phyloP scores from a whole-genome alignment of 2,113 vertebrate genomes.

The Oncorhynchus nerka region DNA sequence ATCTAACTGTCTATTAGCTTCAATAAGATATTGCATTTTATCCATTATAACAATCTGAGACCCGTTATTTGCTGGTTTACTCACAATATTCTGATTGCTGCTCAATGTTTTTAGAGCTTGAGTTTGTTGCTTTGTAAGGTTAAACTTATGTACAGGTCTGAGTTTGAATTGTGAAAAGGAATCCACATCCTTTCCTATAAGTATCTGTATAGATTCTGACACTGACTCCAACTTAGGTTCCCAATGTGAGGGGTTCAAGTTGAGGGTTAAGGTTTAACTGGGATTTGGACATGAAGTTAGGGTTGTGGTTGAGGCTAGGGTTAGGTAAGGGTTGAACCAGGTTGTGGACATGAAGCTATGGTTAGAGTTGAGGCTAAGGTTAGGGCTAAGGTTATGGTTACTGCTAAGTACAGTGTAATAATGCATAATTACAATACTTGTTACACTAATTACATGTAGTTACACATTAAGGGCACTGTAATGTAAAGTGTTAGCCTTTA shows the following conservation, averaged over 20 bases:
- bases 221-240: not conserved
- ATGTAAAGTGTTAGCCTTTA: too few species aligned
- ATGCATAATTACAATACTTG: too few species aligned
- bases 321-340: too few species aligned
- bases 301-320: too few species aligned
- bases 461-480: too few species aligned
- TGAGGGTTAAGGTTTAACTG: too few species aligned
- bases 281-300: too few species aligned
- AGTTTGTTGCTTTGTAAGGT: not conserved
- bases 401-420: too few species aligned
- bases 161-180: not conserved
- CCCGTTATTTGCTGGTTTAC: not conserved
- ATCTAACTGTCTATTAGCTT: not conserved
- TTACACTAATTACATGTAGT: too few species aligned
- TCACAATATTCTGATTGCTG: not conserved
- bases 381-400: too few species aligned
- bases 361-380: too few species aligned
- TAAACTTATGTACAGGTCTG: not conserved
- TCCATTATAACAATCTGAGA: not conserved
- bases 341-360: too few species aligned
- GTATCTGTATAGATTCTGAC: not conserved
- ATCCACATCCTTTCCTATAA: not conserved
- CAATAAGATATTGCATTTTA: not conserved
- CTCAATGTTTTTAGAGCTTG: not conserved
- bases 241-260: not conserved